Percentiles rank a stretch among this genome's conserved stretches.
phyloP scores from a whole-genome alignment of 1,140 invertebrate genomes.

The Drosophila sp. region DNA sequence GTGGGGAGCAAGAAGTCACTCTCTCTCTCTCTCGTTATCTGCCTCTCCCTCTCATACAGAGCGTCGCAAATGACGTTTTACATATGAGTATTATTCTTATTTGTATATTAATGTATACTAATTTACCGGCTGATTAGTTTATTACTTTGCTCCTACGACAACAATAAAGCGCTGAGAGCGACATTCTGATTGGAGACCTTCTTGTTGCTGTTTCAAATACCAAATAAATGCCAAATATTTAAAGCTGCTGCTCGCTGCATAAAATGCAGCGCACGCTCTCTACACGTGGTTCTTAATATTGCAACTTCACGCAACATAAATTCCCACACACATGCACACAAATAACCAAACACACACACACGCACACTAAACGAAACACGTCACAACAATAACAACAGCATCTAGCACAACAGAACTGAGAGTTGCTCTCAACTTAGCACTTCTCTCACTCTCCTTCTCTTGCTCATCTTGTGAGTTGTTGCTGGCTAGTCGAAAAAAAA shows the following conservation, averaged over 20 bases:
- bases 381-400: constrained; percentile 46
- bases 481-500: constrained; percentile 25
- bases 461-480: constrained; percentile 17
- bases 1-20: constrained; percentile 10
- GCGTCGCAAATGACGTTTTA: neutral
- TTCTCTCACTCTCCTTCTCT: constrained; percentile 12
- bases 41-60: neutral
- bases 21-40: constrained; percentile 5
- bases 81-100: constrained; percentile 17
- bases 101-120: constrained; percentile 8
- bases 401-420: constrained; percentile 14
- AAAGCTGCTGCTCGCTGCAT: constrained; percentile 4
- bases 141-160: constrained; percentile 24
- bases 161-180: neutral
- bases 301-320: constrained; percentile 72
- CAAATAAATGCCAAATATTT: constrained; percentile 26
- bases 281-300: constrained; percentile 63
- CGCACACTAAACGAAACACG: constrained; percentile 61
- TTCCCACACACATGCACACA: constrained; percentile 60
- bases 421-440: constrained; percentile 21
- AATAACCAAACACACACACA: constrained; percentile 7
- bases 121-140: constrained; percentile 50
- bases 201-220: neutral
- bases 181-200: neutral
- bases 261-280: constrained; percentile 46